These are phyloP conservation scores for Ptychoptera albimana DNA, from an alignment of 2,888 invertebrate genomes.

Conservation along the genomic window DNA sequence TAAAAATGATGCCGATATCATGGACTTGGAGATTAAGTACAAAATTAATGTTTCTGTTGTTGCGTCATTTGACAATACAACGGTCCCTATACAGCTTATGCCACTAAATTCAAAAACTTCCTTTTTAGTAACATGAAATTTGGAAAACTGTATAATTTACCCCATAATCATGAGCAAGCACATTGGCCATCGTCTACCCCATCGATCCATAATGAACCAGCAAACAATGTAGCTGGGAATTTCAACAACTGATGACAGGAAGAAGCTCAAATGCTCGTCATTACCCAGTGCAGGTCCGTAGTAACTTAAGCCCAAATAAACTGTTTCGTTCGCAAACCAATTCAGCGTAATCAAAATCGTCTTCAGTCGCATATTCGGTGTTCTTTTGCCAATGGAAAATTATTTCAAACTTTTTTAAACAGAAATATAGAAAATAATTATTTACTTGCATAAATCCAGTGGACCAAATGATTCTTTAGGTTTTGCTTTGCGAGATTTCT, in stretches of 20 bases:
- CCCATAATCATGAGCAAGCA: constrained; percentile 73
- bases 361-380: constrained; percentile 80
- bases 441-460: constrained; percentile 24
- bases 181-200: constrained; percentile 78
- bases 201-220: constrained; percentile 78
- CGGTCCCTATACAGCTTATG: constrained; percentile 68
- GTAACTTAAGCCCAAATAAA: constrained; percentile 81
- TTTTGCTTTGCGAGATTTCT: constrained; percentile 30
- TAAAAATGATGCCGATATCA: constrained; percentile 79
- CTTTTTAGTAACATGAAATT: too few species aligned
- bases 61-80: constrained; percentile 64
- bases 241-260: constrained; percentile 73
- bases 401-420: neutral
- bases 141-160: constrained; percentile 34
- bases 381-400: constrained; percentile 31
- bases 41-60: constrained; percentile 54
- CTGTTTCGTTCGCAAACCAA: constrained; percentile 87
- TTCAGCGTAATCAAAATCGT: constrained; percentile 72
- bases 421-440: neutral
- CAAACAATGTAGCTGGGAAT: constrained; percentile 77
- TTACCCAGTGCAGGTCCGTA: constrained; percentile 79
- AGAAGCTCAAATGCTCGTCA: constrained; percentile 78
- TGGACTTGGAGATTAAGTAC: constrained; percentile 70
- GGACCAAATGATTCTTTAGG: constrained; percentile 28
- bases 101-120: constrained; percentile 49